A percentile compares a stretch with the other conserved stretches of the same genome.
Conservation (phyloP, 2,113 vertebrate genomes). For the Toxotes chatareus region DNA sequence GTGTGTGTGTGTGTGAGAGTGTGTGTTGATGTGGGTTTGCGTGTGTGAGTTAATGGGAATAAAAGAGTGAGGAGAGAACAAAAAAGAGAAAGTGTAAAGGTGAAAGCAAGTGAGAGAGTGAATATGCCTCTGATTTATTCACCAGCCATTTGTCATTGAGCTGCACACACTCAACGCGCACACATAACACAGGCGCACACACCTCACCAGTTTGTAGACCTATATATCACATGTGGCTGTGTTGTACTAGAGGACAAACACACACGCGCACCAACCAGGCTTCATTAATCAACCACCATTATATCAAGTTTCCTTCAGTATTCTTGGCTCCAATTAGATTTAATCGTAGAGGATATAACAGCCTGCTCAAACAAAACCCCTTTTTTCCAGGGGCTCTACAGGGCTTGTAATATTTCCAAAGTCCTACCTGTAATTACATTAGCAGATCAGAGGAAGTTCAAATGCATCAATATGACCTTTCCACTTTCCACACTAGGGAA, state of each 20-base stretch:
- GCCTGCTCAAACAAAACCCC: slow-evolving; percentile 19
- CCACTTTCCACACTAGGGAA: neutral
- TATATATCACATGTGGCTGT: slow-evolving; percentile 42
- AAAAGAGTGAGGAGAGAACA: slow-evolving; percentile 2
- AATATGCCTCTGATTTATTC: slow-evolving; percentile 62
- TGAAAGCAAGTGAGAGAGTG: slow-evolving; percentile 15
- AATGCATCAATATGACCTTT: neutral
- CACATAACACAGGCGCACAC: neutral
- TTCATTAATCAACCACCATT: slow-evolving; percentile 55
- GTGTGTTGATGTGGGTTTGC: neutral
- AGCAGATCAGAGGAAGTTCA: slow-evolving; percentile 1
- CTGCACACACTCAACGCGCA: neutral
- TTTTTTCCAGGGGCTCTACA: slow-evolving; percentile 36
- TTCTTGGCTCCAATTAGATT: slow-evolving; percentile 38
- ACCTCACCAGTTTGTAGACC: slow-evolving; percentile 4
- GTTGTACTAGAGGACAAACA: slow-evolving; percentile 29
- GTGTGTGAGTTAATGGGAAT: neutral
- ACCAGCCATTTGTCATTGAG: slow-evolving; percentile 44
- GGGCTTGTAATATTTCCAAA: slow-evolving; percentile 21
- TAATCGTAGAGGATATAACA: slow-evolving; percentile 19
- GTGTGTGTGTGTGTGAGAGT: slow-evolving; percentile 5
- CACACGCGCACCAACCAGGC: slow-evolving; percentile 33
- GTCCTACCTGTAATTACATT: slow-evolving; percentile 31
- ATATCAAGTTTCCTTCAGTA: slow-evolving; percentile 39
- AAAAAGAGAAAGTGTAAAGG: slow-evolving; percentile 29